These are phyloP conservation scores for Catharus ustulatus DNA, from an alignment of 2,797 vertebrate species.

Conservation along the genomic window DNA sequence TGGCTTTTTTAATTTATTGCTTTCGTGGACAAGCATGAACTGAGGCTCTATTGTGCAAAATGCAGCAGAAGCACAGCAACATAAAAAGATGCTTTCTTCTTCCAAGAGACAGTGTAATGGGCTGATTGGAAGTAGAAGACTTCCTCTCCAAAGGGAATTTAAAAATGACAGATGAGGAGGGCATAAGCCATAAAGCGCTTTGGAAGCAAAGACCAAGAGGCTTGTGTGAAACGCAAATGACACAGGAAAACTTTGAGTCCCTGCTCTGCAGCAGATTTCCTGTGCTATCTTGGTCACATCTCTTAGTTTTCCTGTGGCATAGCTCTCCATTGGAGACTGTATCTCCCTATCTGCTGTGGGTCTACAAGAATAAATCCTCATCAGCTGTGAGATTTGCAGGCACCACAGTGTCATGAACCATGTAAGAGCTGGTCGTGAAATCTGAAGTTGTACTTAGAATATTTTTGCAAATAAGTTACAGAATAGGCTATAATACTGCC, in stretches of 20 bases:
- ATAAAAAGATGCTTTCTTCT: constrained; percentile 58
- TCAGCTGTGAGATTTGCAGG: not conserved
- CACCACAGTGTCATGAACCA: not conserved
- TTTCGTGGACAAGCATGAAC: not conserved
- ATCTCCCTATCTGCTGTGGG: not conserved
- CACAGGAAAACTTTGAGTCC: not conserved
- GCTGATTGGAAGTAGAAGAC: constrained; percentile 13
- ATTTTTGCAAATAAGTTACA: not conserved
- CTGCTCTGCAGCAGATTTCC: constrained; percentile 6
- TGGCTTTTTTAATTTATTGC: constrained; percentile 54
- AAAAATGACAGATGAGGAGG: constrained; percentile 31
- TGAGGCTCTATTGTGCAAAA: constrained; percentile 35
- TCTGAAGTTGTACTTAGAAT: not conserved
- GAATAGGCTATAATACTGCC: not conserved
- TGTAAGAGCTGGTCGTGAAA: not conserved
- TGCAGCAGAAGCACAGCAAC: not conserved
- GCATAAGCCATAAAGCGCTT: not conserved
- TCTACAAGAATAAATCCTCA: not conserved
- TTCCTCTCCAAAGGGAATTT: constrained; percentile 25
- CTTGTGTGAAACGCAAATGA: not conserved
- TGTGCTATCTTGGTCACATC: not conserved
- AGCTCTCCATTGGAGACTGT: not conserved
- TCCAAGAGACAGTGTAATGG: constrained; percentile 26
- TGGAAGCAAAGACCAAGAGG: constrained; percentile 14
- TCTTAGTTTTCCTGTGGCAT: not conserved